Conservation (phyloP, 2,797 vertebrate genomes). For the Xerus rutilus region DNA sequence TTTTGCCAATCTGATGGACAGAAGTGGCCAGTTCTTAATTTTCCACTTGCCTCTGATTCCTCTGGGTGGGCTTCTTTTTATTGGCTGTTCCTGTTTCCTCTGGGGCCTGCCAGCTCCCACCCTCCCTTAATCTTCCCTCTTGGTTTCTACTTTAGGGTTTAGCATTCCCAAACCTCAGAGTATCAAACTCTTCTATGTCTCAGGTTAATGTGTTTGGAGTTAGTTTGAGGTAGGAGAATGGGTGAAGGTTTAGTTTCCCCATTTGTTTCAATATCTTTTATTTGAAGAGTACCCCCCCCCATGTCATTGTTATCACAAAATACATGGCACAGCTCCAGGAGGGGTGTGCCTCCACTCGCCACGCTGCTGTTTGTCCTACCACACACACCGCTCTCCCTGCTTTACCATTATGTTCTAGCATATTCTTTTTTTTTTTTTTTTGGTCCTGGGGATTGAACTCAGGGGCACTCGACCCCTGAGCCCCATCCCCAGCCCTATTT, state of each 20-base stretch:
- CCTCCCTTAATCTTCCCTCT: neutral
- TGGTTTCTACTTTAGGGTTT: neutral
- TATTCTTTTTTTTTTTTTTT: neutral
- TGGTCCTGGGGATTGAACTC: no score
- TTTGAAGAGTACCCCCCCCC: neutral
- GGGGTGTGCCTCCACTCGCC: accelerated
- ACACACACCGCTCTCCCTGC: accelerated
- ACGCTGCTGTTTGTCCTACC: accelerated
- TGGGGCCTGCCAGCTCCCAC: neutral
- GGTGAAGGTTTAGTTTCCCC: neutral
- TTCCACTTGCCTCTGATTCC: neutral
- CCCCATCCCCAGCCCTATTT: no score
- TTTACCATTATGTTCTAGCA: accelerated
- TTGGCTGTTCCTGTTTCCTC: accelerated
- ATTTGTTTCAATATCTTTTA: accelerated
- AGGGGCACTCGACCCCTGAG: no score
- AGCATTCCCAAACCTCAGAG: neutral
- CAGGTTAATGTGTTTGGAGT: neutral
- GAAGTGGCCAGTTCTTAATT: accelerated
- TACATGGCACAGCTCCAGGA: neutral
- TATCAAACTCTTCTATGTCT: accelerated
- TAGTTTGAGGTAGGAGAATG: accelerated
- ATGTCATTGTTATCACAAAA: neutral
- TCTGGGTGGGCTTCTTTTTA: neutral
- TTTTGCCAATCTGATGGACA: neutral